These are phyloP conservation scores for Dilophus febrilis DNA, from an alignment of 2,888 invertebrate species.

Conservation along the genomic window DNA sequence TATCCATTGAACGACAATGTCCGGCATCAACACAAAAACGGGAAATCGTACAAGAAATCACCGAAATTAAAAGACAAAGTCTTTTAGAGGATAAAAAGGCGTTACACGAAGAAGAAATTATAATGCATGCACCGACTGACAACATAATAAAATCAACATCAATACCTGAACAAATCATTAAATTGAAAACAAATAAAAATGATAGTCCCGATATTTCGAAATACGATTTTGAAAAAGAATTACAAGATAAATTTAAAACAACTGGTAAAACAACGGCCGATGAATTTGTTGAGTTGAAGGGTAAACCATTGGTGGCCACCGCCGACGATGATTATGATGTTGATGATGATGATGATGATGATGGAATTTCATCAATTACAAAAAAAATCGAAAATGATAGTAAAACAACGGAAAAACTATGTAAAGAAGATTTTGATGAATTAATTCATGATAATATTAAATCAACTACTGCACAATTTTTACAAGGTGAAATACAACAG, in stretches of 20 bases:
- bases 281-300: slow-evolving; percentile 10
- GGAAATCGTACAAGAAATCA: slow-evolving; percentile 56
- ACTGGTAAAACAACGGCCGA: slow-evolving; percentile 19
- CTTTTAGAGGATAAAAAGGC: slow-evolving; percentile 31
- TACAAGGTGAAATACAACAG: slow-evolving; percentile 1
- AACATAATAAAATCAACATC: slow-evolving; percentile 27
- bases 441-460: not conserved
- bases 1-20: slow-evolving; percentile 48
- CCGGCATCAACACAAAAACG: slow-evolving; percentile 57
- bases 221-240: slow-evolving; percentile 27
- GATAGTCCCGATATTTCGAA: slow-evolving; percentile 26
- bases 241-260: slow-evolving; percentile 27
- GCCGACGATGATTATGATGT: slow-evolving; percentile 3
- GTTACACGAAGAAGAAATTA: slow-evolving; percentile 29
- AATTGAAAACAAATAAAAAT: slow-evolving; percentile 28
- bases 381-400: slow-evolving; percentile 17
- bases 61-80: slow-evolving; percentile 50
- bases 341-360: not conserved
- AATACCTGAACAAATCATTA: slow-evolving; percentile 27
- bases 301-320: slow-evolving; percentile 8
- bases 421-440: slow-evolving; percentile 2
- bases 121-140: slow-evolving; percentile 29
- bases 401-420: slow-evolving; percentile 10
- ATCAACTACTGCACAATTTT: not conserved
- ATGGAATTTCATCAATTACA: slow-evolving; percentile 4